phyloP scores from a whole-genome alignment of 2,113 vertebrate species.

The Urocitellus parryii region DNA sequence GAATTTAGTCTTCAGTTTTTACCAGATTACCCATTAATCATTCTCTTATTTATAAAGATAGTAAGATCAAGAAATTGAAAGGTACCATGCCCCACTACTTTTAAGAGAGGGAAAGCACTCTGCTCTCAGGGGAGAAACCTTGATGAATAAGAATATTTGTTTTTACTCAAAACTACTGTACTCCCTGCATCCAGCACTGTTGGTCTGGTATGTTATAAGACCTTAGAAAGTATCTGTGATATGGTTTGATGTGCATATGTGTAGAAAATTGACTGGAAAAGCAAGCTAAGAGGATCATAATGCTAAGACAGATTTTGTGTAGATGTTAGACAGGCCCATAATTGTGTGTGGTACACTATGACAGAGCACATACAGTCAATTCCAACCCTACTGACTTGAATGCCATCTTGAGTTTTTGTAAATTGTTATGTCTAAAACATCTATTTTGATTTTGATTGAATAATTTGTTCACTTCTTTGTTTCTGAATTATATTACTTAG shows the following conservation, averaged over 20 bases:
- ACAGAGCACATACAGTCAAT: neutral
- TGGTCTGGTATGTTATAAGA: neutral
- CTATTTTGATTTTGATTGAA: neutral
- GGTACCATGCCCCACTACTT: neutral
- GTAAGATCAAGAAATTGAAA: conserved; percentile 20
- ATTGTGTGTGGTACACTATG: neutral
- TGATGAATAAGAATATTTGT: neutral
- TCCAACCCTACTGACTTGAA: neutral
- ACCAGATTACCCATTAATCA: neutral
- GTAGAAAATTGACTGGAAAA: neutral
- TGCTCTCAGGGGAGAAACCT: neutral
- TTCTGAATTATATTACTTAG: neutral
- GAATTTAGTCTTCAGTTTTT: conserved; percentile 9
- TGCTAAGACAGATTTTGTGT: neutral
- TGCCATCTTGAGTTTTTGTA: neutral
- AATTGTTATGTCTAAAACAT: conserved; percentile 1
- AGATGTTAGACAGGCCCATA: neutral
- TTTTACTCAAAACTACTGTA: neutral
- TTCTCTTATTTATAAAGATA: conserved; percentile 21
- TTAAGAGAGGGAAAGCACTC: neutral
- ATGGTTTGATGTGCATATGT: neutral
- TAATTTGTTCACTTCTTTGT: conserved; percentile 25
- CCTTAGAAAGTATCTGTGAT: neutral
- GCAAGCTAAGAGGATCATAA: neutral
- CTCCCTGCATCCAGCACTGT: neutral